Percentiles rank a stretch among this genome's conserved stretches.
Evolutionary conservation across 2,113 vertebrate genomes (phyloP).

Genomic region (Lutjanus erythropterus): DNA sequence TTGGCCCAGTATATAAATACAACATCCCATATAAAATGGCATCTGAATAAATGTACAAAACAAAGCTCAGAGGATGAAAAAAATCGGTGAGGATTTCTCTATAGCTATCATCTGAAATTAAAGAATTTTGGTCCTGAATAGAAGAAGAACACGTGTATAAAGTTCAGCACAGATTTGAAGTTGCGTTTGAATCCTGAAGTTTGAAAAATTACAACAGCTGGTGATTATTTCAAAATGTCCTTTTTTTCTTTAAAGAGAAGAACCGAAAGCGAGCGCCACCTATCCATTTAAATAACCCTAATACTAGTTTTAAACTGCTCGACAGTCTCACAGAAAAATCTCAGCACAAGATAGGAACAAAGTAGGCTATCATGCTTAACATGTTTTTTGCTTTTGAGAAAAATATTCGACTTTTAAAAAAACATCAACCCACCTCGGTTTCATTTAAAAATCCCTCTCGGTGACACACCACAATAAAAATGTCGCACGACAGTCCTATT

Average conservation of each 20-base stretch:
- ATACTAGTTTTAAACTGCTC: conserved; percentile 95
- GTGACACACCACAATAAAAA: conserved; percentile 83
- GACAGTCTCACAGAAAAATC: conserved; percentile 96
- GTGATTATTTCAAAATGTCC: conserved; percentile 84
- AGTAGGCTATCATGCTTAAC: conserved; percentile 91
- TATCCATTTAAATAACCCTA: conserved; percentile 96
- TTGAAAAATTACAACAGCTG: conserved; percentile 96
- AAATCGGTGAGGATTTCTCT: conserved; percentile 89
- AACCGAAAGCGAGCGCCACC: conserved; percentile 99
- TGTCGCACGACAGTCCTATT: conserved; percentile 71
- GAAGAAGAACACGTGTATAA: conserved; percentile 84
- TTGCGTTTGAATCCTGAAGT: conserved; percentile 99
- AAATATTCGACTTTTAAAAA: conserved; percentile 91
- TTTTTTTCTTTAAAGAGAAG: conserved; percentile 88
- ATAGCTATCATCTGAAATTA: conserved; percentile 89
- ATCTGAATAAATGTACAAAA: conserved; percentile 97
- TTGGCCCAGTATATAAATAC: conserved; percentile 99
- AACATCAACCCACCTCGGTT: conserved; percentile 91
- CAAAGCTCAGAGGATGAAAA: conserved; percentile 89
- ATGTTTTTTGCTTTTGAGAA: conserved; percentile 89
- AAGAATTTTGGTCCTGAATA: conserved; percentile 99
- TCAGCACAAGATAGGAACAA: conserved; percentile 95
- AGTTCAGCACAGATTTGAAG: conserved; percentile 99
- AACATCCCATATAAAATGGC: conserved; percentile 96
- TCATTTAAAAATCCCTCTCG: conserved; percentile 84